Evolutionary conservation across 2,888 invertebrate species (phyloP).

Genomic region (Criorhina ranunculi): DNA sequence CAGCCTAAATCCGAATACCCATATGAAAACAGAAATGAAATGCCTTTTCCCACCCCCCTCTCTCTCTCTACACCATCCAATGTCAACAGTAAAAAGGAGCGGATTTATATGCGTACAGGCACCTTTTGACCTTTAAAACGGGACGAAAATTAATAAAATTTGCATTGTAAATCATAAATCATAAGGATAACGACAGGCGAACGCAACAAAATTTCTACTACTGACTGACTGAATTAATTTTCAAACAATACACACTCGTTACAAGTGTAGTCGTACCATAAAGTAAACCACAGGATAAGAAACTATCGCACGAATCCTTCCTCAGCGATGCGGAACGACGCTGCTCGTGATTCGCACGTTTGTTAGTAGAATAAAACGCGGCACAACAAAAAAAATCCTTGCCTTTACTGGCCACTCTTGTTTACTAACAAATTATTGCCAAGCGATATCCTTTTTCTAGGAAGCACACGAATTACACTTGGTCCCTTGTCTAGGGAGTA

Average conservation of each 20-base stretch:
- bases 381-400: background rate
- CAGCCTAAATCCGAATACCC: slow-evolving; percentile 19
- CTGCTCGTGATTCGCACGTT: slow-evolving; percentile 30
- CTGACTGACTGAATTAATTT: slow-evolving; percentile 54
- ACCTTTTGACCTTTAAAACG: slow-evolving; percentile 59
- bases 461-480: slow-evolving; percentile 34
- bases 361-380: background rate
- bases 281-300: slow-evolving; percentile 16
- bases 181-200: slow-evolving; percentile 27
- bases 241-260: slow-evolving; percentile 16
- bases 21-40: slow-evolving; percentile 6
- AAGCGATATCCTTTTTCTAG: slow-evolving; percentile 21
- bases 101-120: slow-evolving; percentile 62
- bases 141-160: slow-evolving; percentile 31
- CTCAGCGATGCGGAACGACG: background rate
- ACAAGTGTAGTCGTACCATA: slow-evolving; percentile 50
- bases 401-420: slow-evolving; percentile 44
- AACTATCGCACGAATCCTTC: slow-evolving; percentile 44
- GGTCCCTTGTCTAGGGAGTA: slow-evolving; percentile 3
- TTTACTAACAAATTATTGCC: slow-evolving; percentile 69
- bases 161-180: slow-evolving; percentile 65
- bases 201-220: slow-evolving; percentile 16
- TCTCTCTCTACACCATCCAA: background rate
- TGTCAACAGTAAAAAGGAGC: slow-evolving; percentile 47
- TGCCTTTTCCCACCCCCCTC: background rate